These are phyloP conservation scores for Passer montanus DNA, from an alignment of 2,113 vertebrate species.

Conservation along the genomic window DNA sequence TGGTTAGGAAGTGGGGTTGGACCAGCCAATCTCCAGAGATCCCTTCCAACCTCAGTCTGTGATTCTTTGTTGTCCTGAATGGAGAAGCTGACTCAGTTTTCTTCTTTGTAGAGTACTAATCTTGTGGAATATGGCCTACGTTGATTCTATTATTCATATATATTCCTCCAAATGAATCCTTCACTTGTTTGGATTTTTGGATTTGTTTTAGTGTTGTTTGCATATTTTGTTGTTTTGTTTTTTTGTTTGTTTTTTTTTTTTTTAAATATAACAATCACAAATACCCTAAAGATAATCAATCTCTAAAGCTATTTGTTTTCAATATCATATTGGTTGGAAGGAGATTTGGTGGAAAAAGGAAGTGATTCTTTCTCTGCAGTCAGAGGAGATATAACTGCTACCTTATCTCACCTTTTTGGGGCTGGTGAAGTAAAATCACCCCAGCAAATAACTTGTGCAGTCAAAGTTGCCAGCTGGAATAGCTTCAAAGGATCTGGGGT, in stretches of 20 bases:
- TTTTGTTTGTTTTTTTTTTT: background rate
- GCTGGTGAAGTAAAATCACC: background rate
- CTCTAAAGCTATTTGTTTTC: background rate
- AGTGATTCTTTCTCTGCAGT: background rate
- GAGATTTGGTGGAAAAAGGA: background rate
- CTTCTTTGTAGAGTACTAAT: background rate
- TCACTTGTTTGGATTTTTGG: background rate
- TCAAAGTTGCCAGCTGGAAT: slow-evolving; percentile 9
- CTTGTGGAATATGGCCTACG: background rate
- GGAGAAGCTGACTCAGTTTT: background rate
- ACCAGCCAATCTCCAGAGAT: background rate
- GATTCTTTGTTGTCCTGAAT: background rate
- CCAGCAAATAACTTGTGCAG: background rate
- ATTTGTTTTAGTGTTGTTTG: background rate
- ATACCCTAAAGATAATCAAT: background rate
- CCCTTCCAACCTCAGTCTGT: background rate
- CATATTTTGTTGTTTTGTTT: background rate
- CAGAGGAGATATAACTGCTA: background rate
- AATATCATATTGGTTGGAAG: background rate
- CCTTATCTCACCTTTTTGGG: background rate
- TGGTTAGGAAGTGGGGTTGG: background rate
- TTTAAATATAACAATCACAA: background rate
- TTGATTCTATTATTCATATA: rapidly evolving
- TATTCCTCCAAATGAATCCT: background rate
- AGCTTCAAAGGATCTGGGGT: background rate